phyloP scores from a whole-genome alignment of 2,797 vertebrate genomes.

The Menidia menidia region DNA sequence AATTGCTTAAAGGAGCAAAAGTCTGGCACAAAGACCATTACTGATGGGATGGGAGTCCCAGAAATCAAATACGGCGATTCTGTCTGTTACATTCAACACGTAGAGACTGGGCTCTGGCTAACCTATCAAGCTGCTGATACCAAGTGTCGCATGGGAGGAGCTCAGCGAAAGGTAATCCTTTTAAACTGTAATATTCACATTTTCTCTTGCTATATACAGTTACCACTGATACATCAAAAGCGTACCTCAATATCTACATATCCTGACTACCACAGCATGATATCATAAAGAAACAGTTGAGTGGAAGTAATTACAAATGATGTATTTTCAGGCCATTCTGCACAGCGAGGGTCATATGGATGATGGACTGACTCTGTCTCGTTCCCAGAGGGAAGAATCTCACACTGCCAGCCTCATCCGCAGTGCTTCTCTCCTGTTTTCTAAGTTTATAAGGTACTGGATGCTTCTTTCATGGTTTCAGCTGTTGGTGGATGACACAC shows the following conservation, averaged over 20 bases:
- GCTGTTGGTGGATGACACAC: background rate
- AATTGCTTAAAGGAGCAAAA: conserved; percentile 85
- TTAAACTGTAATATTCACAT: background rate
- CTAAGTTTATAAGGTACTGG: conserved; percentile 88
- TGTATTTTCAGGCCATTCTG: conserved; percentile 87
- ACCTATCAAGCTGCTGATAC: conserved; percentile 91
- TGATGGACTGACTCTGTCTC: conserved; percentile 92
- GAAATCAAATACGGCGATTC: conserved; percentile 98
- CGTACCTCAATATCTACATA: background rate
- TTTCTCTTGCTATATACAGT: background rate
- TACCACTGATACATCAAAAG: background rate
- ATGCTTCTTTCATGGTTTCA: conserved; percentile 9
- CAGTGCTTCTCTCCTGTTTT: conserved; percentile 90
- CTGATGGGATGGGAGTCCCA: conserved; percentile 91
- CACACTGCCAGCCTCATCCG: conserved; percentile 91
- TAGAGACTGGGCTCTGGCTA: conserved; percentile 92
- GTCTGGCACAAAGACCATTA: conserved; percentile 80
- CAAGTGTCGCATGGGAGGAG: conserved; percentile 86
- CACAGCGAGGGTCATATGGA: conserved; percentile 98
- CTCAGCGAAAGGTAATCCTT: conserved; percentile 86
- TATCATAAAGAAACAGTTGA: background rate
- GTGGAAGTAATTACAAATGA: background rate
- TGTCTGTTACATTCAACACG: conserved; percentile 91
- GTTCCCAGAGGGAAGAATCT: conserved; percentile 92
- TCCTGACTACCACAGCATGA: background rate